phyloP scores from a whole-genome alignment of 1,140 invertebrate species.

The Drosophila lacertosa region DNA sequence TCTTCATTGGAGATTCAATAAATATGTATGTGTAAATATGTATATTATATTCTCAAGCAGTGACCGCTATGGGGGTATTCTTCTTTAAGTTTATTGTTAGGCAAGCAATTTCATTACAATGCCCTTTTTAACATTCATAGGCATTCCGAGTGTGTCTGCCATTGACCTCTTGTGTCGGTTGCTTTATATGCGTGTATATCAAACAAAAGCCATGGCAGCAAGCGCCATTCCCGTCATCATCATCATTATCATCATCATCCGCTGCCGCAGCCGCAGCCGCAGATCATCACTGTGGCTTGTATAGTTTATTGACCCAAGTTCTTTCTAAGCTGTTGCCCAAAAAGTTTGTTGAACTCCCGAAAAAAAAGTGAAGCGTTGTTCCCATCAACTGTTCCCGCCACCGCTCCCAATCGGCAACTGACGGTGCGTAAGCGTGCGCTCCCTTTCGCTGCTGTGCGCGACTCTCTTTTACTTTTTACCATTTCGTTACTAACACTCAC shows the following conservation, averaged over 20 bases:
- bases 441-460: slow-evolving; percentile 39
- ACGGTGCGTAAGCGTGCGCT: slow-evolving; percentile 40
- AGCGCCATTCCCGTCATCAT: slow-evolving; percentile 49
- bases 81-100: slow-evolving; percentile 21
- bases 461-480: slow-evolving; percentile 62
- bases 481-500: slow-evolving; percentile 41
- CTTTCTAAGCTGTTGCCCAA: slow-evolving; percentile 45
- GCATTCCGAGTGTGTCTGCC: slow-evolving; percentile 51
- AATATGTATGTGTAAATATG: slow-evolving; percentile 28
- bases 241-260: slow-evolving; percentile 40
- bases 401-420: slow-evolving; percentile 29
- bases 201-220: slow-evolving; percentile 57
- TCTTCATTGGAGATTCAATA: neutral
- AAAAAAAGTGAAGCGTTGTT: slow-evolving; percentile 69
- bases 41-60: slow-evolving; percentile 10
- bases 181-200: slow-evolving; percentile 58
- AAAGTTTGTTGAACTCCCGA: slow-evolving; percentile 74
- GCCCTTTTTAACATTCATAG: slow-evolving; percentile 44
- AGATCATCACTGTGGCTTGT: slow-evolving; percentile 57
- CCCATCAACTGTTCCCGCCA: neutral
- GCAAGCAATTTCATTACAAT: slow-evolving; percentile 34
- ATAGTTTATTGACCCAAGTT: slow-evolving; percentile 75
- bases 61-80: neutral
- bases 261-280: slow-evolving; percentile 3
- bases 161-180: slow-evolving; percentile 57